These are phyloP conservation scores for Spheniscus mendiculus DNA, from an alignment of 2,113 vertebrate genomes.

Conservation along the genomic window DNA sequence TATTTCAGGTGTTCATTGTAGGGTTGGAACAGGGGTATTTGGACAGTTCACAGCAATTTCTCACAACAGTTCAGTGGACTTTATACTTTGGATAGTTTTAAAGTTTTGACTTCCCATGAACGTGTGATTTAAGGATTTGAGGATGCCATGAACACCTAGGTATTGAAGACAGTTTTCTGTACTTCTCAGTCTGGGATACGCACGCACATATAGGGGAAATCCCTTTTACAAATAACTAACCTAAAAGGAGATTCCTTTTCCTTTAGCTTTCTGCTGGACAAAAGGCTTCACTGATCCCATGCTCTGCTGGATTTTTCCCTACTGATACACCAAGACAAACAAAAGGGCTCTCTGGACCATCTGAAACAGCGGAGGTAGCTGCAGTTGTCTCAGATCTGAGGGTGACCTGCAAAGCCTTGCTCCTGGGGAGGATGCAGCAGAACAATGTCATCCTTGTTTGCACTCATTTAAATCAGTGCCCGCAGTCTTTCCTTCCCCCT, in stretches of 20 bases:
- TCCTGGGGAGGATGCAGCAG: neutral
- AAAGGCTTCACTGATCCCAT: neutral
- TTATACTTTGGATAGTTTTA: neutral
- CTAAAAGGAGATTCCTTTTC: neutral
- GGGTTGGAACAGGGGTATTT: neutral
- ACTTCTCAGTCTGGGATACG: neutral
- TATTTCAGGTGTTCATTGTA: neutral
- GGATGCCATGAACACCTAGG: neutral
- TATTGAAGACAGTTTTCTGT: neutral
- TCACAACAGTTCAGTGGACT: neutral
- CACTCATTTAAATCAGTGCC: neutral
- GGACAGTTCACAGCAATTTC: neutral
- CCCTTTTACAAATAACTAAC: neutral
- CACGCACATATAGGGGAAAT: neutral
- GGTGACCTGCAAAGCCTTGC: neutral
- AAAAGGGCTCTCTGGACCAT: neutral
- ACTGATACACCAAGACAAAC: neutral
- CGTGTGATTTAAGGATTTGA: neutral
- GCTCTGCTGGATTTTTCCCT: neutral
- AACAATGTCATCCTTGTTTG: slow-evolving; percentile 32
- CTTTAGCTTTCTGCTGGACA: neutral
- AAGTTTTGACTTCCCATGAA: neutral
- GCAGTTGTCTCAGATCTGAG: neutral
- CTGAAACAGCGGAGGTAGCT: rapidly evolving
- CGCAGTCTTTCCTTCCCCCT: neutral